Base-by-base conservation (phyloP, 2,888 invertebrate genomes). In the Apodemia zela region DNA sequence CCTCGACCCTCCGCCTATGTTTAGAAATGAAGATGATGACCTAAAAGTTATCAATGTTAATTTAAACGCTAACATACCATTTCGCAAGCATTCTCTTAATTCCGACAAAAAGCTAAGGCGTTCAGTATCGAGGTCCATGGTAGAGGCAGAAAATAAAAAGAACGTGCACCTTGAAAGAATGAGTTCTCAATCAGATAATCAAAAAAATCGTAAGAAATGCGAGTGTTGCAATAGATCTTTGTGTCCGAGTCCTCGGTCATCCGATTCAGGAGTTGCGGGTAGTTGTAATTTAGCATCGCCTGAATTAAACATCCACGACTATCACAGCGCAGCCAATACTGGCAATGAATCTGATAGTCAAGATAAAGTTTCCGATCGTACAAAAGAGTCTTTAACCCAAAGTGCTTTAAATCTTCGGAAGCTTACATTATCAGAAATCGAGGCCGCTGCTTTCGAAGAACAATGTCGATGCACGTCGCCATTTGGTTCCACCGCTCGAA, bases 251-350 rank as follows among this genome's bases (percentile, higher is more conserved):
- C 95, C 95, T 0, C 90, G 95, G 68, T 96, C 95, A 8, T 97
- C 97, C 17, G 96, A 96, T 80, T 97, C 97, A 0, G 97, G 97
- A 29, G 95, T 97, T 87, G 97, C 96, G 0, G 97, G 97, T 33
- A 96, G 96, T 83, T 96, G 95, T 76, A 94, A 94, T 64, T 89
- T 96, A 66, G 93, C 95, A 6, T 95, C 95, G 0, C 95, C 95
- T 0, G 95, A 95, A 81, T 89, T 94, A n/a, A 85, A 88, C 57
- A 81, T 88, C 80, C 88, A 84, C 60, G 88, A 87, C 62, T 83
- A 81, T 67, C 71, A 77, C 4, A 73, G 78, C 29, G 75, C 76
- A n/a, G 15, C 29, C 7, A 80, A 76, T 64, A 75, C 78, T 17
- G 83, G 84, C 18, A 84, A 84, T 68, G 86, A 91, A 67, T 88